A percentile compares a stretch with the other conserved stretches of the same genome.
Conservation (phyloP, 30 jellyfish, hydroid and myxozoan genomes). For the Chironex yamaguchii region DNA sequence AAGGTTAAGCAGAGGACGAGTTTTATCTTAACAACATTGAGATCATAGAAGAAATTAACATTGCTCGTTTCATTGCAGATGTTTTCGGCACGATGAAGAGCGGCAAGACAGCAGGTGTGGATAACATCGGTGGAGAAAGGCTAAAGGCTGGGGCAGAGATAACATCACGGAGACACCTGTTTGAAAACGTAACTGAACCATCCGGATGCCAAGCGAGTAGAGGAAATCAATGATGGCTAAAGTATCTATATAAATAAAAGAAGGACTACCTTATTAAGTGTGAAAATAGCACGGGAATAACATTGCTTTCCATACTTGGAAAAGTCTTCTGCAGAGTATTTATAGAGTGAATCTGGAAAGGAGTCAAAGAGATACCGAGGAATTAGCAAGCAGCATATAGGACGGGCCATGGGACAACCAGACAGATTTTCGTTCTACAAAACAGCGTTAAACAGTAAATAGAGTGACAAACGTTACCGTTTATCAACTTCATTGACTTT, state of each 20-base stretch:
- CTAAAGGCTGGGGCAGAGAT: background rate
- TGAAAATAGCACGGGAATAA: background rate
- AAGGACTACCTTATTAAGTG: background rate
- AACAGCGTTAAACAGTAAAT: conserved; percentile 58
- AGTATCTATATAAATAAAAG: background rate
- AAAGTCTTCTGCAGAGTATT: background rate
- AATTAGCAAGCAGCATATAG: conserved; percentile 51
- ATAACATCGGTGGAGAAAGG: background rate
- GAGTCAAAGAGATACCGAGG: background rate
- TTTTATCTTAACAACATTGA: background rate
- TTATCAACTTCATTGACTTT: conserved; percentile 49
- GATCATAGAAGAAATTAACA: background rate
- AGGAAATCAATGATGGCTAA: background rate
- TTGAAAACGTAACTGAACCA: too few species aligned
- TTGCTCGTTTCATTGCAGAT: background rate
- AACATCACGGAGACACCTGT: background rate
- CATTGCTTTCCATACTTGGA: background rate
- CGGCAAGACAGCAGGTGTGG: background rate
- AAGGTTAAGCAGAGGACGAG: background rate
- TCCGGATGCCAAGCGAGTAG: background rate
- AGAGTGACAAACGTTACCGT: conserved; percentile 29
- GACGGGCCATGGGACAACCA: conserved; percentile 40
- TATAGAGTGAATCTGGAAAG: background rate
- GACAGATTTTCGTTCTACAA: conserved; percentile 13
- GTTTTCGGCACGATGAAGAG: background rate